phyloP scores from a whole-genome alignment of 2,113 vertebrate genomes.

The Gymnorhina tibicen region DNA sequence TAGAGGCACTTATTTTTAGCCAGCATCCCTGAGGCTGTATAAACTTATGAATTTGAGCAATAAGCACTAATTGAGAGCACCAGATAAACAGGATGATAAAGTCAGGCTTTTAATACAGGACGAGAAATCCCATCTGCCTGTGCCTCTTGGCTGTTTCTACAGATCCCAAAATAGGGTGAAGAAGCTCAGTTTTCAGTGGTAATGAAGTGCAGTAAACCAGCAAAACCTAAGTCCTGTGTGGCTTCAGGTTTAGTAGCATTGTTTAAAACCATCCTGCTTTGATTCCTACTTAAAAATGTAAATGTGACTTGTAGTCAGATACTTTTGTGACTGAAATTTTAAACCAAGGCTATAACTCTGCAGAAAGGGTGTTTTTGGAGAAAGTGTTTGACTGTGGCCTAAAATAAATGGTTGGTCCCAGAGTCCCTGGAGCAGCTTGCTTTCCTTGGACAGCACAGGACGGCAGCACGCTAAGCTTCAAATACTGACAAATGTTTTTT shows the following conservation, averaged over 20 bases:
- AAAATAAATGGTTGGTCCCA: not conserved
- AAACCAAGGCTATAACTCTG: not conserved
- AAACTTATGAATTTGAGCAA: not conserved
- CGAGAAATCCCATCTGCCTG: not conserved
- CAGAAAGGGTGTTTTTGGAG: not conserved
- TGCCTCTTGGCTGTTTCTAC: not conserved
- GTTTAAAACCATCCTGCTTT: not conserved
- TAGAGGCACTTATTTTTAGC: not conserved
- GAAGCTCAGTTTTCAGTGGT: not conserved
- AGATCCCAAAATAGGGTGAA: not conserved
- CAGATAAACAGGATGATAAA: not conserved
- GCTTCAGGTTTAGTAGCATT: not conserved
- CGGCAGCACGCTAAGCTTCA: not conserved
- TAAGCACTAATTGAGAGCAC: not conserved
- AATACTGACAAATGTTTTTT: not conserved
- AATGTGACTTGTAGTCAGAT: not conserved
- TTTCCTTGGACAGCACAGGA: not conserved
- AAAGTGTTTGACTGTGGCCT: not conserved
- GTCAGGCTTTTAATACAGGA: not conserved
- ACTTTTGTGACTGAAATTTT: not conserved
- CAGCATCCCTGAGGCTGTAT: not conserved
- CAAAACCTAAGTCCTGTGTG: not conserved
- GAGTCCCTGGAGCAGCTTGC: not conserved
- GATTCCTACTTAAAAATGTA: not conserved
- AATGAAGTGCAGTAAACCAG: not conserved